A percentile compares a stretch with the other conserved stretches of the same genome.
Conservation (phyloP, 2,888 invertebrate species). For the Dysmachus trigonus region DNA sequence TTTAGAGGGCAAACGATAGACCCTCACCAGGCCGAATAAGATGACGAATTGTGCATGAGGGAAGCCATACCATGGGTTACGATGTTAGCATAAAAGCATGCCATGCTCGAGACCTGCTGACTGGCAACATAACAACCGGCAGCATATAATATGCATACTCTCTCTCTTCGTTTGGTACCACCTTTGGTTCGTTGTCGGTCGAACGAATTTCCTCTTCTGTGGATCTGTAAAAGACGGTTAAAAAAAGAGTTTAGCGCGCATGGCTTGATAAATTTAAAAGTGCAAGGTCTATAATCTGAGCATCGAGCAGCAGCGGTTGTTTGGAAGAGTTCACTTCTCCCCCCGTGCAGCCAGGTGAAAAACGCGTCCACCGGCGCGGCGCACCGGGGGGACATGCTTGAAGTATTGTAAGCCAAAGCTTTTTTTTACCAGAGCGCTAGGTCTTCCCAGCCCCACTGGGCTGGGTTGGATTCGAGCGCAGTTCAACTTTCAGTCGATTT, state of each 20-base stretch:
- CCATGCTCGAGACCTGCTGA: background rate
- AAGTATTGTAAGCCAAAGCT: background rate
- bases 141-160: background rate
- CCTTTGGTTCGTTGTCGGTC: background rate
- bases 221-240: background rate
- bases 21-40: background rate
- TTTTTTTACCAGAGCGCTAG: constrained; percentile 15
- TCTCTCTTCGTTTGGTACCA: background rate
- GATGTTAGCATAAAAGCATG: background rate
- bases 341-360: constrained; percentile 8
- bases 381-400: background rate
- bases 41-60: background rate
- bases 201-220: background rate
- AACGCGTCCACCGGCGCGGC: background rate
- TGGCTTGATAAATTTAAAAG: constrained; percentile 21
- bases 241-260: constrained; percentile 2
- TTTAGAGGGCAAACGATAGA: constrained; percentile 14
- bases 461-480: background rate
- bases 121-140: background rate
- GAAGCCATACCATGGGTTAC: constrained; percentile 4
- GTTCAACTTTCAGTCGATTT: constrained; percentile 13
- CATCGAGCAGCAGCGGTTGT: background rate
- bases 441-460: background rate
- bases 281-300: constrained; percentile 15
- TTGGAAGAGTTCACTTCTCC: background rate